A percentile compares a stretch with the other conserved stretches of the same genome.
Conservation (phyloP, 2,888 invertebrate species). For the Drosophila subquinaria region DNA sequence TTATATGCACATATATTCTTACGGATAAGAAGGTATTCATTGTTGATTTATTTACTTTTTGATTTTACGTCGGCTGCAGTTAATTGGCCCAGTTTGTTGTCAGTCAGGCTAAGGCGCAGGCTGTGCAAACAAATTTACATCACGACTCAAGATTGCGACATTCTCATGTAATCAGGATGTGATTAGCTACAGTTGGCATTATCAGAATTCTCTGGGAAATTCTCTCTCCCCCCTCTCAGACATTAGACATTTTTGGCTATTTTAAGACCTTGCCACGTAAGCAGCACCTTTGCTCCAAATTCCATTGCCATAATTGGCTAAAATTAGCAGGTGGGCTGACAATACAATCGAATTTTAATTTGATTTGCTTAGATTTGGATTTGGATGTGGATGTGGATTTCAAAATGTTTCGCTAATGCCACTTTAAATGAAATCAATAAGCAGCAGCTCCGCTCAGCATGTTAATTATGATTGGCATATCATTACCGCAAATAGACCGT, state of each 20-base stretch:
- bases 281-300: slow-evolving; percentile 51
- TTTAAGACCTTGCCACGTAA: slow-evolving; percentile 34
- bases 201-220: slow-evolving; percentile 18
- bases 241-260: not conserved
- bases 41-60: slow-evolving; percentile 76
- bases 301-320: slow-evolving; percentile 56
- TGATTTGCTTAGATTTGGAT: slow-evolving; percentile 41
- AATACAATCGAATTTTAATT: slow-evolving; percentile 45
- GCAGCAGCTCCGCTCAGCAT: slow-evolving; percentile 52
- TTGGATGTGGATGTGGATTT: slow-evolving; percentile 48
- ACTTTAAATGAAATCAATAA: slow-evolving; percentile 74
- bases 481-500: slow-evolving; percentile 63
- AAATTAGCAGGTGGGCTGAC: slow-evolving; percentile 40
- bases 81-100: slow-evolving; percentile 71
- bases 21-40: slow-evolving; percentile 14
- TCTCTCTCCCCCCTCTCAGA: not conserved
- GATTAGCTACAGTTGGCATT: slow-evolving; percentile 54
- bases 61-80: slow-evolving; percentile 69
- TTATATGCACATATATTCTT: not conserved
- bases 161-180: slow-evolving; percentile 69
- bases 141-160: slow-evolving; percentile 66
- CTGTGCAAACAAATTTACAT: slow-evolving; percentile 69
- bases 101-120: slow-evolving; percentile 56
- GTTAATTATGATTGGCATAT: slow-evolving; percentile 79
- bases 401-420: slow-evolving; percentile 60